Evolutionary conservation across 2,113 vertebrate genomes (phyloP), one percentile per base, ranked within the genome.

Genomic region (Lepidothrix coronata): DNA sequence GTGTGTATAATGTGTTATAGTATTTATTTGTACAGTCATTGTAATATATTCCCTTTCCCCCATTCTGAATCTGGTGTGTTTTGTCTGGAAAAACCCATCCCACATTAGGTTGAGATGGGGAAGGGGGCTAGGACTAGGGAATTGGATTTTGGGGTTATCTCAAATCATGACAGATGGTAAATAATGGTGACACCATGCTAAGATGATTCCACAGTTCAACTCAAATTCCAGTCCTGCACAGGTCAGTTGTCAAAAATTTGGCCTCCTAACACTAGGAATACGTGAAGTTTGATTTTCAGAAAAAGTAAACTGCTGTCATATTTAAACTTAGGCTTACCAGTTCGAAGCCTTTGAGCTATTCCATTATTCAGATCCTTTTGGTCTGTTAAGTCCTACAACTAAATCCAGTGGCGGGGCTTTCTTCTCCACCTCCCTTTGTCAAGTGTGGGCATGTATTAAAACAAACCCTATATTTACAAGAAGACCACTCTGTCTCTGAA

Each of bases 401-500:
- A 63, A 75, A 22, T 49, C 14, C 6, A 51, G 3, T 10, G 22
- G n/a, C 2, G 2, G 5, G 9, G 5, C 1, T 11, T 20, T 61
- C 17, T 41, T 20, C 4, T 14, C 12, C 3, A 3, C 0, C 1
- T 1, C 17, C 1, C 3, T 59, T 76, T 59, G 15, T 76, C 6
- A 48, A 39, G 2, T 21, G 11, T 7, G 1, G 16, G 3, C 25
- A 61, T 35, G 4, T 51, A 48, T 70, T 80, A 85, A 75, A 71
- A 27, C 2, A 73, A 67, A 30, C 2, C 1, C 9, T 9, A 8
- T 9, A 9, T 80, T 77, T 95, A 73, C 23, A 55, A 39, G 28
- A 68, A 55, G 3, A 7, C 4, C 9, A 6, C 8, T 43, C 14
- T 52, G 6, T 37, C 20, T 57, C 52, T 41, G 4, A 44, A 54